Conservation (phyloP, 2,113 vertebrate species). For the Setophaga kirtlandii region DNA sequence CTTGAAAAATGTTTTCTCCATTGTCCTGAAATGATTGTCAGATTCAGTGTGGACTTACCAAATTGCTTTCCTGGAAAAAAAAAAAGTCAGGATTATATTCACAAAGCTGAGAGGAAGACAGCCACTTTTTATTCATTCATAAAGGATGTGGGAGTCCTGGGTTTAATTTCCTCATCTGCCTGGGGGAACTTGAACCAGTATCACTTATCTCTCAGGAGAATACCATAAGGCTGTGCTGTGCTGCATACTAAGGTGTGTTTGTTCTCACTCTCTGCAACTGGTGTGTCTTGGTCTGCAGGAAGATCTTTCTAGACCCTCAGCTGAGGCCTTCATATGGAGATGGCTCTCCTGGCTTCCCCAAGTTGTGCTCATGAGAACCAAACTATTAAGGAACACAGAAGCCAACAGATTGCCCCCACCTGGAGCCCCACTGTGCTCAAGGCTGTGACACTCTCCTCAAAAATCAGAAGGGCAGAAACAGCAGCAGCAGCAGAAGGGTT, state of each 20-base stretch:
- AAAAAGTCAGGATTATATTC: conserved; percentile 41
- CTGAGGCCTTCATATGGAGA: neutral
- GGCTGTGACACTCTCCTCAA: neutral
- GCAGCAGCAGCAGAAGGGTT: neutral
- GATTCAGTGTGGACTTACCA: conserved; percentile 51
- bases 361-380: neutral
- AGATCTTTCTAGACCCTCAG: neutral
- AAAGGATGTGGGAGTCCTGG: conserved; percentile 63
- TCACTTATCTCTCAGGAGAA: conserved; percentile 63
- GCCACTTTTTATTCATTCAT: conserved; percentile 63
- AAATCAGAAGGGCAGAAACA: neutral
- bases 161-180: conserved; percentile 70
- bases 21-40: conserved; percentile 27
- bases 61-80: conserved; percentile 59
- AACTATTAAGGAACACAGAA: neutral
- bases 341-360: neutral
- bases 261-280: neutral
- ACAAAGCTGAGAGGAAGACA: conserved; percentile 56
- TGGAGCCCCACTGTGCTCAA: neutral
- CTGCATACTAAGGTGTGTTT: conserved; percentile 59
- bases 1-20: conserved; percentile 39
- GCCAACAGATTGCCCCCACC: neutral
- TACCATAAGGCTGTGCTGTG: conserved; percentile 37
- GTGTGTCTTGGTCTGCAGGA: neutral
- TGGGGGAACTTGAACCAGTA: conserved; percentile 58